Evolutionary conservation across 2,113 vertebrate species (phyloP), one percentile per base, ranked within the genome.

Genomic region (Excalfactoria chinensis): DNA sequence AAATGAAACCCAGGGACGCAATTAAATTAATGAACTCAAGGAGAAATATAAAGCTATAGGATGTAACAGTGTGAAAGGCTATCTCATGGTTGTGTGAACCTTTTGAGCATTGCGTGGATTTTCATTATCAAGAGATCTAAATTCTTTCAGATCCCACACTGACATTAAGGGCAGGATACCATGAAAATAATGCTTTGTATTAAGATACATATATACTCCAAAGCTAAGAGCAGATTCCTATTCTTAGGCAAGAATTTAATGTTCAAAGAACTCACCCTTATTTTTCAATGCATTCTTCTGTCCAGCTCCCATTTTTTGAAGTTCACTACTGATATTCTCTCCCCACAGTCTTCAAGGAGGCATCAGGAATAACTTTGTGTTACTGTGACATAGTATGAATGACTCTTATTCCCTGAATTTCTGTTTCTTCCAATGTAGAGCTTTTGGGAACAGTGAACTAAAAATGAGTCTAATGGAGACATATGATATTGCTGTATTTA

Each of bases 21-120:
- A 90, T 96, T 84, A 93, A 96, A 96, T 96, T 95, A 96, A 96
- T 86, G 76, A 80, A 68, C 79, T 95, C 62, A 21, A 74, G 43
- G 88, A 92, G 73, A 78, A 88, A 93, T 86, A 86, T 64, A 81
- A 95, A 93, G 80, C 83, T 75, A 66, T 80, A 92, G 62, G 53
- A 94, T 86, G 48, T 86, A 84, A 34, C 48, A 87, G 56, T 56
- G 35, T 84, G 51, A 91, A 91, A 94, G 76, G 25, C 69, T 77
- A 13, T 93, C 86, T 95, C 62, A 78, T 80, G 84, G 49, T 34
- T 95, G 13, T 43, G 69, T 84, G 60, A 95, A 25, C 48, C 48
- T 89, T 95, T 88, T 77, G 76, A 89, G 48, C 63, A 77, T 68
- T 79, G 77, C 43, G 74, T 78, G 44, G 82, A 41, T 88, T 95